phyloP scores from a whole-genome alignment of 2,797 vertebrate genomes.

The Somateria mollissima region DNA sequence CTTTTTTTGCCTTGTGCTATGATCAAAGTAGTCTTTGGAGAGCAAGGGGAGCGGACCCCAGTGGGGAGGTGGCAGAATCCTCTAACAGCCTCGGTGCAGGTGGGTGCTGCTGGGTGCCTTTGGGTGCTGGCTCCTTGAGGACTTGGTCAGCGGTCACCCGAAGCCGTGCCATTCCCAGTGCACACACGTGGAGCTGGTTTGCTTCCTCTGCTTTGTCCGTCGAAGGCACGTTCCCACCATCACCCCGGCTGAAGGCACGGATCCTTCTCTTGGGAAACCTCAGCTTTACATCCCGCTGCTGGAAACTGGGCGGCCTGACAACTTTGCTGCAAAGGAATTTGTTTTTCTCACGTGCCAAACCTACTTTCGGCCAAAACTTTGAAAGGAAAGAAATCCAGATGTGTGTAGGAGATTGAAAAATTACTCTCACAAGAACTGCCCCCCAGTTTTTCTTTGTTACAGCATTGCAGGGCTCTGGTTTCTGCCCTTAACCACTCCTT shows the following conservation, averaged over 20 bases:
- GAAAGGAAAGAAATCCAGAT: background rate
- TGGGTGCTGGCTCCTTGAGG: background rate
- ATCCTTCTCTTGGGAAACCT: background rate
- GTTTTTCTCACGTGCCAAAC: constrained; percentile 29
- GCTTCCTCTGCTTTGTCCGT: background rate
- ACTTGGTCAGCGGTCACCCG: rapidly evolving
- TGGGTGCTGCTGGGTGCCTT: background rate
- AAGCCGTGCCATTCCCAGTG: background rate
- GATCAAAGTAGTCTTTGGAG: background rate
- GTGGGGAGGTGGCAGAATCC: background rate
- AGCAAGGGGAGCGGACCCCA: background rate
- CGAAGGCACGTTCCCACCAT: background rate
- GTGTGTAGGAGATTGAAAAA: background rate
- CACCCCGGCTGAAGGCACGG: rapidly evolving
- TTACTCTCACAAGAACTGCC: background rate
- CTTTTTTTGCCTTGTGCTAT: rapidly evolving
- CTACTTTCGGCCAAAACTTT: constrained; percentile 28
- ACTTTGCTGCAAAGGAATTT: background rate
- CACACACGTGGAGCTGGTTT: background rate
- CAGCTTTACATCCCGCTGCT: background rate
- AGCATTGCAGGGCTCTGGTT: background rate
- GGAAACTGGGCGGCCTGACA: constrained; percentile 21
- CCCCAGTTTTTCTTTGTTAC: background rate
- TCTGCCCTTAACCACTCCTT: background rate
- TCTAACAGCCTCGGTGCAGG: rapidly evolving